A percentile compares a stretch with the other conserved stretches of the same genome.
Conservation (phyloP, 2,797 vertebrate species). For the Falco columbarius region DNA sequence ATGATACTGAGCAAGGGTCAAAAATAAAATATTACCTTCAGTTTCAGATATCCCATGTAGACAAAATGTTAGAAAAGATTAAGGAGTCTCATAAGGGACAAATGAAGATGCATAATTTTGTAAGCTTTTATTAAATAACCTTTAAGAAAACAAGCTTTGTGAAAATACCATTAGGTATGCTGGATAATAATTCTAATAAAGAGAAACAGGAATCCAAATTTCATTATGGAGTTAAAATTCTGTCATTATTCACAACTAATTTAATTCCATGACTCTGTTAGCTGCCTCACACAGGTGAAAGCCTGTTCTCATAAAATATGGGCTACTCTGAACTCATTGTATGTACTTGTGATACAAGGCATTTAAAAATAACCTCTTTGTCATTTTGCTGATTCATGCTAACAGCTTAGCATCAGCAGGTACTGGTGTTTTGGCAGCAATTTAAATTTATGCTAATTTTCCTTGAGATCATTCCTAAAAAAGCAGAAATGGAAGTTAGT, state of each 20-base stretch:
- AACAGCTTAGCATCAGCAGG: slow-evolving; percentile 5
- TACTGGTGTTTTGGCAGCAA: slow-evolving; percentile 6
- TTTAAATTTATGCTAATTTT: slow-evolving; percentile 52
- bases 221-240: not conserved
- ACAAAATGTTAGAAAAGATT: not conserved
- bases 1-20: not conserved
- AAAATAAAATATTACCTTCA: not conserved
- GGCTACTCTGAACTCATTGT: not conserved
- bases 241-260: not conserved
- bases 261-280: not conserved
- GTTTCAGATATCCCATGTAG: not conserved
- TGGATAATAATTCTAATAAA: not conserved
- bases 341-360: not conserved
- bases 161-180: not conserved
- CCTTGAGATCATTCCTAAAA: not conserved
- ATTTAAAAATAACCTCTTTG: slow-evolving; percentile 2
- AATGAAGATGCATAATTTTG: not conserved
- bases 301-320: not conserved
- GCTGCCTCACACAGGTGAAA: not conserved
- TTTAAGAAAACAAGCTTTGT: not conserved
- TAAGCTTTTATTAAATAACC: not conserved
- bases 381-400: slow-evolving; percentile 22
- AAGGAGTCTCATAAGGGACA: not conserved
- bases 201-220: not conserved
- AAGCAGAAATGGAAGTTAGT: slow-evolving; percentile 7